Conservation (phyloP, 2,888 invertebrate species). For the Blera fallax region DNA sequence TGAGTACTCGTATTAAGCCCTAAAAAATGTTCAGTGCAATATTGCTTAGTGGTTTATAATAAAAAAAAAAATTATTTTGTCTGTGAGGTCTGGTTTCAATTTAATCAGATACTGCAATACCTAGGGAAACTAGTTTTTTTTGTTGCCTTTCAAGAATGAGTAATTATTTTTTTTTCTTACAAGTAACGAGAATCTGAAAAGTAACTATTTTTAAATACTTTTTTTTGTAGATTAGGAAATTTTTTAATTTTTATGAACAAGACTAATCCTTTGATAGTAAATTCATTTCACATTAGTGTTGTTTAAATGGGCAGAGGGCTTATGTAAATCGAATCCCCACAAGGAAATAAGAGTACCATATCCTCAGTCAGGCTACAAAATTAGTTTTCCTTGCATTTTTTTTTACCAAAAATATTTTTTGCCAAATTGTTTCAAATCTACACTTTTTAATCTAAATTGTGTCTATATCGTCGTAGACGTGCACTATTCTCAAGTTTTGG, state of each 20-base stretch:
- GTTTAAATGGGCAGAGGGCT: background rate
- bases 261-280: slow-evolving; percentile 4
- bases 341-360: background rate
- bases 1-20: background rate
- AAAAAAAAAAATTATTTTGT: background rate
- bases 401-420: background rate
- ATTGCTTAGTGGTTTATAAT: background rate
- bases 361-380: background rate
- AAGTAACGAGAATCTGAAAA: slow-evolving; percentile 12
- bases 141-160: background rate
- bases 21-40: slow-evolving; percentile 9
- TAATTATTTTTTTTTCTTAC: background rate
- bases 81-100: slow-evolving; percentile 1
- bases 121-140: background rate
- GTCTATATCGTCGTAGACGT: slow-evolving; percentile 81
- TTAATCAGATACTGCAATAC: background rate
- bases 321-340: background rate
- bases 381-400: background rate
- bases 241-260: slow-evolving; percentile 16
- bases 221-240: slow-evolving; percentile 20
- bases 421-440: background rate
- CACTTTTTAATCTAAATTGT: slow-evolving; percentile 78
- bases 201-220: slow-evolving; percentile 25
- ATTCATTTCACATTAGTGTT: background rate
- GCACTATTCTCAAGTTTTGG: slow-evolving; percentile 81